Conservation (phyloP, 2,888 invertebrate genomes). For the Andrena bucephala region DNA sequence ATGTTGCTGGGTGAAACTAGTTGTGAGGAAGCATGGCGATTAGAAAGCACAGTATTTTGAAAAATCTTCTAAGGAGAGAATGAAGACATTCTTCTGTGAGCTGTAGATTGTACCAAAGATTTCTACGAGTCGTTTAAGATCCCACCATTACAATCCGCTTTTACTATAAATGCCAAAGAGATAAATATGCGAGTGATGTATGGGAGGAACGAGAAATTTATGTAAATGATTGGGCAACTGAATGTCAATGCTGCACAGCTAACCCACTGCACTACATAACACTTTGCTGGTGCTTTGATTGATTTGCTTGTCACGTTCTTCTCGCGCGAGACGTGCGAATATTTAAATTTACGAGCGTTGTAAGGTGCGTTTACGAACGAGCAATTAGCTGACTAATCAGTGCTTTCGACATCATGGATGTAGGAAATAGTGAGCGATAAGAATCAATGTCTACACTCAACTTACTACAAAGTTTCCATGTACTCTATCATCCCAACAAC, state of each 20-base stretch:
- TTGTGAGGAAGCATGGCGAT: too few relatives aligned
- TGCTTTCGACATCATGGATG: neutral
- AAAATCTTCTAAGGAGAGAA: too few relatives aligned
- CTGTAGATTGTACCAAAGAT: too few relatives aligned
- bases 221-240: constrained; percentile 29
- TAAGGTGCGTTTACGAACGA: neutral
- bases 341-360: neutral
- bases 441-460: neutral
- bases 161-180: constrained; percentile 2
- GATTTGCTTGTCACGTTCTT: neutral
- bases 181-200: constrained; percentile 14
- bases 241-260: constrained; percentile 31
- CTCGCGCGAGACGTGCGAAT: neutral
- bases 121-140: too few relatives aligned
- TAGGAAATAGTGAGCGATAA: neutral
- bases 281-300: neutral
- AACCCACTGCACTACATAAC: constrained; percentile 40
- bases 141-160: neutral
- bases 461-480: too few relatives aligned
- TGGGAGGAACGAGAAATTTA: constrained; percentile 21
- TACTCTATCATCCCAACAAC: too few relatives aligned
- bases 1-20: too few relatives aligned
- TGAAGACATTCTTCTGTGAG: too few relatives aligned
- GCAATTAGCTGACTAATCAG: neutral
- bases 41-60: too few relatives aligned